Percentiles rank a stretch among this genome's conserved stretches.
Evolutionary conservation across 2,113 vertebrate species (phyloP).

Genomic region (Arizona elegans): DNA sequence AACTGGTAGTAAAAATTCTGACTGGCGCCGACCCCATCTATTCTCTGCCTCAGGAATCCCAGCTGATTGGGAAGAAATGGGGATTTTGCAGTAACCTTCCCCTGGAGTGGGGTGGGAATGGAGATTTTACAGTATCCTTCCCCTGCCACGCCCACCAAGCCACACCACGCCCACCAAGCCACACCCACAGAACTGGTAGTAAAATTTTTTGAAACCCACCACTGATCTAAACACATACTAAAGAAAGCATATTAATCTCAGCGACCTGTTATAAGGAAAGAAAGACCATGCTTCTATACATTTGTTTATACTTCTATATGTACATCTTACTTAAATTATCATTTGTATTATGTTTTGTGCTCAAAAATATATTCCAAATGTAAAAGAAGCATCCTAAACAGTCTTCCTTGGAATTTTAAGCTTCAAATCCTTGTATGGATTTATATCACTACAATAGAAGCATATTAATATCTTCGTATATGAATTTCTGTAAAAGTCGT

Average conservation of each 20-base stretch:
- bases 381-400: neutral
- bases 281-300: neutral
- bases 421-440: neutral
- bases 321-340: neutral
- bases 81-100: no score
- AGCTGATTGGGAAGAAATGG: no score
- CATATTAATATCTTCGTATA: neutral
- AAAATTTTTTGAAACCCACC: no score
- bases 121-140: no score
- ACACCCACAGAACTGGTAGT: no score
- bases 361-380: neutral
- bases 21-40: no score
- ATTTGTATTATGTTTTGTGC: neutral
- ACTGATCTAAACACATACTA: neutral
- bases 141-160: no score
- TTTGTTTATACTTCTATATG: neutral
- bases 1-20: no score
- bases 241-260: neutral
- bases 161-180: no score
- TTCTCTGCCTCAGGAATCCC: no score
- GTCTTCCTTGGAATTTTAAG: neutral
- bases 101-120: no score
- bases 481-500: neutral
- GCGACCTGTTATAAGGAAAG: neutral
- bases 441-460: neutral